Evolutionary conservation across 2,888 invertebrate species (phyloP), one percentile per base, ranked within the genome.

Genomic region (Nycteola revayana): DNA sequence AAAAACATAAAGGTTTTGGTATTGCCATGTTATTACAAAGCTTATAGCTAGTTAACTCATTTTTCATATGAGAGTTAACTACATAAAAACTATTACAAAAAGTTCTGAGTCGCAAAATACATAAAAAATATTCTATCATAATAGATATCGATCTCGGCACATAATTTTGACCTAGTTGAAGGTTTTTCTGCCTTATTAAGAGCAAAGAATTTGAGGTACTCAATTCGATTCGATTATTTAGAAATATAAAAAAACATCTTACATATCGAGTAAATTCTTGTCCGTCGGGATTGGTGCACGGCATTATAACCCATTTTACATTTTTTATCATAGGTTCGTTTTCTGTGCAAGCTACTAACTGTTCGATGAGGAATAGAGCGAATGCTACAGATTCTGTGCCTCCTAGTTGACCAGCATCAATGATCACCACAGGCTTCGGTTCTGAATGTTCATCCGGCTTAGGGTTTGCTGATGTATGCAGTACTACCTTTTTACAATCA

Each of bases 121-220:
- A 84, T 84, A 83, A 85, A 78, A 87, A 86, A 86, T 86, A 86
- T 79, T 81, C 75, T 82, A 78, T 70, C 75, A 66, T 67, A 74
- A 80, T 78, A 82, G 70, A 76, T 78, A 63, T 66, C 62, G 60
- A 60, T 68, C 61, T 55, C 50, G 46, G 66, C 68, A 79, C 69
- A 79, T 76, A 66, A 77, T 76, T 78, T 75, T 74, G 74, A 72
- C 76, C 75, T 49, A 73, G 57, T 70, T 78, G 48, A 66, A 63
- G 46, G 67, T 67, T 69, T 52, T 72, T 66, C 65, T 59, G 47
- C 62, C 50, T 51, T 45, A 65, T 67, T 65, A 55, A 49, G 32
- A 57, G 45, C 42, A 48, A 40, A 52, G 36, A 41, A 60, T 52
- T 53, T 38, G 21, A 32, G 17, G 21, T 34, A 30, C 36, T 39